Evolutionary conservation across 1,140 invertebrate species (phyloP).

Genomic region (Drosophila triauraria): DNA sequence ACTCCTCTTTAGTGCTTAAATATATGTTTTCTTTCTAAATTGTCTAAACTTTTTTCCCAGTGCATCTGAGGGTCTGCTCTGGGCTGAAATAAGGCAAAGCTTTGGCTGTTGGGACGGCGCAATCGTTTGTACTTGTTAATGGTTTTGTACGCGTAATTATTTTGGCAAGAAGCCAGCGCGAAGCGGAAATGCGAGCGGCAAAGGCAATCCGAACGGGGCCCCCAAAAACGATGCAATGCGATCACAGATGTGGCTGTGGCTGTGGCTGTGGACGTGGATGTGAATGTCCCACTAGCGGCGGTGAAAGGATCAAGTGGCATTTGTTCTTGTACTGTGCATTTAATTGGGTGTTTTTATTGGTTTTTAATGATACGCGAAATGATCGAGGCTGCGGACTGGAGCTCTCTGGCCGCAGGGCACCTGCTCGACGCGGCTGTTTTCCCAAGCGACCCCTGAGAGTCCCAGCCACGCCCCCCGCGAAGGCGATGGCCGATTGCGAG

Average conservation of each 20-base stretch:
- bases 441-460: conserved; percentile 25
- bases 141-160: conserved; percentile 83
- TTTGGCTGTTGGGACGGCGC: conserved; percentile 48
- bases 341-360: conserved; percentile 84
- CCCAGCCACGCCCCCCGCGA: conserved; percentile 60
- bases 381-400: conserved; percentile 59
- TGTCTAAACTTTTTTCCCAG: not conserved
- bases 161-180: conserved; percentile 77
- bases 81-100: conserved; percentile 20
- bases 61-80: conserved; percentile 2
- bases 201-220: conserved; percentile 27
- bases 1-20: not conserved
- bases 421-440: conserved; percentile 35
- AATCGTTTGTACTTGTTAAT: conserved; percentile 84
- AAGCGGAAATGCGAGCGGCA: conserved; percentile 68
- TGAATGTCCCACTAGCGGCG: conserved; percentile 49
- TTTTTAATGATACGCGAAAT: conserved; percentile 84
- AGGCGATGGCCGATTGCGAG: conserved; percentile 45
- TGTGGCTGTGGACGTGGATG: not conserved
- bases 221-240: conserved; percentile 6
- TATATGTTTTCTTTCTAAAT: no score
- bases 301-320: conserved; percentile 81
- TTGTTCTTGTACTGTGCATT: conserved; percentile 78
- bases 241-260: conserved; percentile 6
- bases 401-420: conserved; percentile 59